These are phyloP conservation scores for Pangasius sanitwongsei DNA, from an alignment of 2,797 vertebrate species.

Conservation along the genomic window DNA sequence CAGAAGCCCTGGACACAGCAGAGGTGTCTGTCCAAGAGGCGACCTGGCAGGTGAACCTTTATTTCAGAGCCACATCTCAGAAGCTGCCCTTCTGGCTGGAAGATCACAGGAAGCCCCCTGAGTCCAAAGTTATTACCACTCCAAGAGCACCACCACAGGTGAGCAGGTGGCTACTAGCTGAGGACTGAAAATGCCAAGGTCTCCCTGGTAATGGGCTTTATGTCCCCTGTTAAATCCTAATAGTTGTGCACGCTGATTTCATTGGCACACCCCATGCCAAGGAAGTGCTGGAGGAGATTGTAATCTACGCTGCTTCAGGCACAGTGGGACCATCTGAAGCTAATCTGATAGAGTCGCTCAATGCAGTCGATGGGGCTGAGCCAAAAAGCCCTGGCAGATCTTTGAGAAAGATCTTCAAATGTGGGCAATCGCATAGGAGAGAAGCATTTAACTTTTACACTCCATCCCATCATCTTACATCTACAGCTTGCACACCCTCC, in stretches of 20 bases:
- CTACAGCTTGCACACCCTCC: conserved; percentile 37
- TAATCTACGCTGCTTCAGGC: conserved; percentile 57
- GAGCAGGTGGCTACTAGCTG: conserved; percentile 49
- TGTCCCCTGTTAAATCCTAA: conserved; percentile 61
- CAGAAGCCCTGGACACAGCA: conserved; percentile 46
- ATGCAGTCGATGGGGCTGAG: conserved; percentile 50
- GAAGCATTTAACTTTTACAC: conserved; percentile 49
- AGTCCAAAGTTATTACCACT: conserved; percentile 64
- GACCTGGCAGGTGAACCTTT: conserved; percentile 55
- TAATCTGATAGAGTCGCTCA: conserved; percentile 59
- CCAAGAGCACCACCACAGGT: conserved; percentile 58
- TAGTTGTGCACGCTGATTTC: conserved; percentile 56
- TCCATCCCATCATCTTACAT: conserved; percentile 41
- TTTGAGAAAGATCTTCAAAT: conserved; percentile 53
- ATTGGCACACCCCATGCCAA: conserved; percentile 62
- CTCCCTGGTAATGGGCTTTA: conserved; percentile 47
- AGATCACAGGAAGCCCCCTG: conserved; percentile 62
- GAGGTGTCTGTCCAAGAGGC: conserved; percentile 45
- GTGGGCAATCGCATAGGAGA: conserved; percentile 46
- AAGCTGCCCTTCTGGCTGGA: conserved; percentile 51
- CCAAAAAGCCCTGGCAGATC: conserved; percentile 55
- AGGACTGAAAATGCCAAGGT: conserved; percentile 60
- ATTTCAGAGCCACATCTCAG: conserved; percentile 54
- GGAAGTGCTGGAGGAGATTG: conserved; percentile 59
- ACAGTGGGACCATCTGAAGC: conserved; percentile 42